Conservation (phyloP, 2,797 vertebrate species). For the Valencia hispanica region DNA sequence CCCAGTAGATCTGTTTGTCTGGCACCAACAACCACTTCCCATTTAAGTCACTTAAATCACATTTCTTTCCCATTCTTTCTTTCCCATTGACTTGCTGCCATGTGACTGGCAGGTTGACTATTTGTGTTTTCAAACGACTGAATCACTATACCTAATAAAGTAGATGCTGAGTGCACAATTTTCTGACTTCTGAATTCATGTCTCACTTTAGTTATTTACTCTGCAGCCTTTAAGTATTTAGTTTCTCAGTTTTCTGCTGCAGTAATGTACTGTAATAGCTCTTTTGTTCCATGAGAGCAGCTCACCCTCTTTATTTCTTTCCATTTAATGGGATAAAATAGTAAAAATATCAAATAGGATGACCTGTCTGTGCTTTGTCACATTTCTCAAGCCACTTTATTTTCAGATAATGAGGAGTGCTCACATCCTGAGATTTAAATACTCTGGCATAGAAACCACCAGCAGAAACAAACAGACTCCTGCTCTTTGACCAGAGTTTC, state of each 20-base stretch:
- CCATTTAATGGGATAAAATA: conserved; percentile 16
- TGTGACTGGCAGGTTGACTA: neutral
- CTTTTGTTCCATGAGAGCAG: conserved; percentile 13
- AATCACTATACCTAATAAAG: neutral
- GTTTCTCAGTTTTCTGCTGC: neutral
- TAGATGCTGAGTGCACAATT: neutral
- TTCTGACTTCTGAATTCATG: neutral
- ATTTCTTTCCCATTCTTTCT: neutral
- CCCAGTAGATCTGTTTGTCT: neutral
- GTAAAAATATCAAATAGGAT: conserved; percentile 20
- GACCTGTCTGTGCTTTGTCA: conserved; percentile 18
- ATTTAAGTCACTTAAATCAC: neutral
- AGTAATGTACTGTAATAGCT: neutral
- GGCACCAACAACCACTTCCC: neutral
- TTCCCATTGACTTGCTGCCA: neutral
- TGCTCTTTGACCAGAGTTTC: conserved; percentile 61
- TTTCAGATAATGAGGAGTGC: conserved; percentile 30
- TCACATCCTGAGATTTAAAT: conserved; percentile 44
- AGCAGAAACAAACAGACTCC: conserved; percentile 68
- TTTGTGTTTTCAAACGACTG: neutral
- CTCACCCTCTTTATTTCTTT: conserved; percentile 1
- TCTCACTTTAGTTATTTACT: neutral
- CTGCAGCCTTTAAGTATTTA: neutral
- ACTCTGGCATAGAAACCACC: conserved; percentile 40
- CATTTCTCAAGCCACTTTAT: conserved; percentile 14